phyloP scores from a whole-genome alignment of 2,797 vertebrate genomes.

The Molossus molossus region DNA sequence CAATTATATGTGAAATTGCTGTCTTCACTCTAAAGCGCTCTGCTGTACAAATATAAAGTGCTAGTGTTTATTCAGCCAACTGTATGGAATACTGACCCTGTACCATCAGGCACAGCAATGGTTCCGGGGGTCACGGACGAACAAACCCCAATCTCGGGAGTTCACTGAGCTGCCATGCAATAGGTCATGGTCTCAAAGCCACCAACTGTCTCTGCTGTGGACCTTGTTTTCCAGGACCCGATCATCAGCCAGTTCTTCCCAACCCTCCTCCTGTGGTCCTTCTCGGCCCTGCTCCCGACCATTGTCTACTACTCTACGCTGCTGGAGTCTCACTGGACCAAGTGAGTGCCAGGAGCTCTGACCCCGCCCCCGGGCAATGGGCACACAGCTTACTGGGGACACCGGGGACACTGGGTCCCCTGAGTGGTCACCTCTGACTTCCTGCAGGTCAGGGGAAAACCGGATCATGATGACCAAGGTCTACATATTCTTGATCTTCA shows the following conservation, averaged over 20 bases:
- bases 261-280: conserved; percentile 96
- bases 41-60: rapidly evolving
- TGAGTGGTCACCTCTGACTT: background rate
- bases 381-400: too few species aligned
- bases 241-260: conserved; percentile 98
- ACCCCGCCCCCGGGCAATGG: rapidly evolving
- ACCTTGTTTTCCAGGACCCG: conserved; percentile 91
- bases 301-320: conserved; percentile 97
- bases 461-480: conserved; percentile 97
- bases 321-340: conserved; percentile 97
- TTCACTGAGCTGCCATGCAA: too few species aligned
- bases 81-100: background rate
- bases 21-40: background rate
- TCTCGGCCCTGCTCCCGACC: conserved; percentile 96
- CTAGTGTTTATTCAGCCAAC: background rate
- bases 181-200: background rate
- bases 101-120: background rate
- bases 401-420: background rate
- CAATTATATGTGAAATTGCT: background rate
- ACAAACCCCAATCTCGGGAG: too few species aligned
- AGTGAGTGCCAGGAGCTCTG: conserved; percentile 88
- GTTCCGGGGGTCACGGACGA: background rate
- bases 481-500: conserved; percentile 98
- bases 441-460: conserved; percentile 95
- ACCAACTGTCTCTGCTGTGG: background rate